Evolutionary conservation across 2,113 vertebrate species (phyloP).

Genomic region (Sitta europaea): DNA sequence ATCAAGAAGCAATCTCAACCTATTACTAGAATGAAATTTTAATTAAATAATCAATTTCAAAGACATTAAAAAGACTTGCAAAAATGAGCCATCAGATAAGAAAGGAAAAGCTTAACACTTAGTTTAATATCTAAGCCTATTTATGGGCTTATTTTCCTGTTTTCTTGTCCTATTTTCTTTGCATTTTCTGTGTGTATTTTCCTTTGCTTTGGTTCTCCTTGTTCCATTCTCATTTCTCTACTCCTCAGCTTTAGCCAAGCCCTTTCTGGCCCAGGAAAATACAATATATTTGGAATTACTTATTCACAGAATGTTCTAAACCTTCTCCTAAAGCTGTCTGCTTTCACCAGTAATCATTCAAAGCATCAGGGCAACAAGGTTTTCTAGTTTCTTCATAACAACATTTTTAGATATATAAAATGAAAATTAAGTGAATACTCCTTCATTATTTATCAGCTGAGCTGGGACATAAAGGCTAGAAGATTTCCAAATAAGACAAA

Average conservation of each 20-base stretch:
- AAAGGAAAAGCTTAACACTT: neutral
- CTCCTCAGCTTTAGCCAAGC: neutral
- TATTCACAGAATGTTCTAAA: neutral
- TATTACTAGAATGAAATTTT: neutral
- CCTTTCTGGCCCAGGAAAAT: neutral
- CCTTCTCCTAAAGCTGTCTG: neutral
- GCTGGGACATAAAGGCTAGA: neutral
- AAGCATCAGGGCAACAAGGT: neutral
- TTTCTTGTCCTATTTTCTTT: neutral
- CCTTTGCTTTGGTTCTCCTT: neutral
- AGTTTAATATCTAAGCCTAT: neutral
- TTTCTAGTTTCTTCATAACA: neutral
- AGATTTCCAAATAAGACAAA: neutral
- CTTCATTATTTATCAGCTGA: neutral
- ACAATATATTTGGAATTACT: neutral
- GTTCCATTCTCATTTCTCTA: neutral
- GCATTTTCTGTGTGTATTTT: neutral
- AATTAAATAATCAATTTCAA: constrained; percentile 20
- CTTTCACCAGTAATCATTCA: neutral
- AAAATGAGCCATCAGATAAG: neutral
- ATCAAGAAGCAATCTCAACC: neutral
- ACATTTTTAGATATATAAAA: neutral
- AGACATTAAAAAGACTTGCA: neutral
- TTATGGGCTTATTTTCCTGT: neutral
- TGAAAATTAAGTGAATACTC: neutral